Conservation (phyloP, 2,888 invertebrate species). For the Prenolepis imparis region DNA sequence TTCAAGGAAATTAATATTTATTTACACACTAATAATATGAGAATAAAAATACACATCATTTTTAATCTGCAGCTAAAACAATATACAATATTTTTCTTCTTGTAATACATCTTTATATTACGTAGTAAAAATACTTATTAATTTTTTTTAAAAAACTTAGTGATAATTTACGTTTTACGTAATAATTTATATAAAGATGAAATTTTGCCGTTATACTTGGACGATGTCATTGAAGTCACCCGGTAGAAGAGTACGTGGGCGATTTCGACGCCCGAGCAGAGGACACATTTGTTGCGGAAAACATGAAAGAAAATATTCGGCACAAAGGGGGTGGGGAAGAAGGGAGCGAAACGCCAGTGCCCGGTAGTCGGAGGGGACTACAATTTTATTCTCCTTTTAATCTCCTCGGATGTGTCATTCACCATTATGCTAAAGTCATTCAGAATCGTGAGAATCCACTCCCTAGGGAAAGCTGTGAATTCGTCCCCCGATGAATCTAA, state of each 20-base stretch:
- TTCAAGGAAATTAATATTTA: background rate
- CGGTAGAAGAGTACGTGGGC: slow-evolving; percentile 73
- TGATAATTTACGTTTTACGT: background rate
- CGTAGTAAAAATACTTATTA: background rate
- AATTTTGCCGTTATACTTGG: slow-evolving; percentile 33
- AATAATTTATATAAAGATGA: slow-evolving; percentile 4
- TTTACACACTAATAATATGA: background rate
- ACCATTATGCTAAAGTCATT: slow-evolving; percentile 62
- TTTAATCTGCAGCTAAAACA: background rate
- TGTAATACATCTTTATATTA: background rate
- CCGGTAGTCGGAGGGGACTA: slow-evolving; percentile 35
- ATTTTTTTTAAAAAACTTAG: background rate
- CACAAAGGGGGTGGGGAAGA: slow-evolving; percentile 26
- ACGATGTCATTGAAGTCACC: slow-evolving; percentile 76
- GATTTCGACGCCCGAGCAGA: slow-evolving; percentile 82
- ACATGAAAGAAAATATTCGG: slow-evolving; percentile 58
- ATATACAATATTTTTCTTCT: background rate
- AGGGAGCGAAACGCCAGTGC: slow-evolving; percentile 22
- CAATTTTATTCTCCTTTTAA: slow-evolving; percentile 58
- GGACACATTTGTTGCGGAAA: slow-evolving; percentile 55
- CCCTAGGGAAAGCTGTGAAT: background rate
- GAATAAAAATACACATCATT: background rate
- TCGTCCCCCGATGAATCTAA: slow-evolving; percentile 3
- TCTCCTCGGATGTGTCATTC: slow-evolving; percentile 18
- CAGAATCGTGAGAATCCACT: slow-evolving; percentile 67